Base-by-base conservation (phyloP, 2,888 invertebrate genomes). In the Melieria picta region DNA sequence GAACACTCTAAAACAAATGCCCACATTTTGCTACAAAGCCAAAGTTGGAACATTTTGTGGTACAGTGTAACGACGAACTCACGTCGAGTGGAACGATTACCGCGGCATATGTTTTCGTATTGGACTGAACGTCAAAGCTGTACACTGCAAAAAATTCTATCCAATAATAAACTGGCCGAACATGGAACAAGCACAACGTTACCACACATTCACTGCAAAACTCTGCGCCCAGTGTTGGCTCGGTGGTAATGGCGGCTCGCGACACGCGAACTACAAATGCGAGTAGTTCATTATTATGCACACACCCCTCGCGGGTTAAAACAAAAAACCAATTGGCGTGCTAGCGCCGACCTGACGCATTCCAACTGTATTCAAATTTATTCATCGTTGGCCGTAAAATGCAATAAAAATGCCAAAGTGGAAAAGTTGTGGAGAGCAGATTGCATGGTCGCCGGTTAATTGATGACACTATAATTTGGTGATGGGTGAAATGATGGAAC, bases 321-420 rank as follows among this genome's bases (percentile, higher is more conserved):
- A 81, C 78, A 16, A 79, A 66, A 67, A 68, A 63, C 80, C 81
- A 82, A 80, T 80, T 82, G 80, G 81, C 75, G 65, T 13, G 67
- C 47, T 67, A 42, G 64, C 64, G 66, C 73, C 75, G 76, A 75
- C 75, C 56, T 56, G 69, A 65, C 60, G 70, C 47, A 61, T 70
- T 72, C 74, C 73, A 77, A 77, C 75, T 77, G 76, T 71, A 75
- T 73, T 74, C 74, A 75, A 78, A 78, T 77, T 77, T 78, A 77
- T 78, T 77, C 77, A 77, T 78, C 68, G 77, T 75, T 71, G 72
- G 77, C 75, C 75, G 76, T 77, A 77, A 76, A 73, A 75, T 74
- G 71, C 67, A 11, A 74, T 65, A 73, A 57, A 46, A 61, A 42
- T 52, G 30, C 61, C 71, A 62, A 64, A 63, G 13, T 52, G 13